phyloP scores from a whole-genome alignment of 2,113 vertebrate species.

The Chinchilla lanigera region DNA sequence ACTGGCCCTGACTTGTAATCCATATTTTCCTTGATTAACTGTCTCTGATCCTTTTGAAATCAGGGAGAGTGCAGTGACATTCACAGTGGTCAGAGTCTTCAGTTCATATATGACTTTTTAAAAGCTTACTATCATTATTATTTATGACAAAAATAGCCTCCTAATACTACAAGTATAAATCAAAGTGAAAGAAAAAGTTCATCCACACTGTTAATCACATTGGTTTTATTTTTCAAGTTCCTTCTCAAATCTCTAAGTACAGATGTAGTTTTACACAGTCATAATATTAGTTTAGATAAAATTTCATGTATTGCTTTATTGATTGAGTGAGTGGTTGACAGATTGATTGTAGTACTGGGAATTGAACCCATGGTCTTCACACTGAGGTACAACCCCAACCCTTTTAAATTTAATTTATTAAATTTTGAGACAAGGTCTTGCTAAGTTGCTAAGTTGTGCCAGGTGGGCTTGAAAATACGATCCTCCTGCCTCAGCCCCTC shows the following conservation, averaged over 20 bases:
- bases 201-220: background rate
- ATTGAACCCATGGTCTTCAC: background rate
- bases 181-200: constrained; percentile 42
- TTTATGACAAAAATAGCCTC: constrained; percentile 7
- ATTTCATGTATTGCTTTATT: background rate
- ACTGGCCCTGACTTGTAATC: constrained; percentile 36
- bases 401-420: background rate
- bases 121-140: constrained; percentile 54
- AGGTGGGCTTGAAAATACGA: background rate
- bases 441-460: background rate
- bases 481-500: background rate
- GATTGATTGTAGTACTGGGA: background rate
- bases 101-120: constrained; percentile 26
- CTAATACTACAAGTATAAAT: constrained; percentile 22
- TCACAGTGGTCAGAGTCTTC: background rate
- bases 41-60: constrained; percentile 39
- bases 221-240: constrained; percentile 46
- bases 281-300: background rate
- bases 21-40: constrained; percentile 62
- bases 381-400: background rate
- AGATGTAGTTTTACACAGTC: background rate
- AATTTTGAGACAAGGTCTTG: background rate
- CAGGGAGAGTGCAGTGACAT: constrained; percentile 24
- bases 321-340: background rate
- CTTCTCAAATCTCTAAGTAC: background rate